Conservation (phyloP, 2,888 invertebrate genomes). For the Anoplius nigerrimus region DNA sequence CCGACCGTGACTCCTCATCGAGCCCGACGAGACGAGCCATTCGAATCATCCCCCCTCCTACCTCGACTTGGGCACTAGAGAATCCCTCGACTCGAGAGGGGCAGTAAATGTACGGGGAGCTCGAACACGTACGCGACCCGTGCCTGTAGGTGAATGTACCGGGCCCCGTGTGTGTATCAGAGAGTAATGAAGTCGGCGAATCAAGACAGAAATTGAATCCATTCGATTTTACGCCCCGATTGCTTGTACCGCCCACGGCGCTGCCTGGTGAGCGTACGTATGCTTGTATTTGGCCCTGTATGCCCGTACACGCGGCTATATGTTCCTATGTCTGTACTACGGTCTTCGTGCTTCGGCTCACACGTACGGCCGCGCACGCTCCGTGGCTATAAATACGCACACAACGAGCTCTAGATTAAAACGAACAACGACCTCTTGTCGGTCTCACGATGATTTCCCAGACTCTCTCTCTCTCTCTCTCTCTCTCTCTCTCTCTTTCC, state of each 20-base stretch:
- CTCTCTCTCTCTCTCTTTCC: no score
- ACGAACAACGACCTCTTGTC: no score
- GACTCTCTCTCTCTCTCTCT: no score
- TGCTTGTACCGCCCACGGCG: conserved; percentile 39
- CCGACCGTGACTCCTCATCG: conserved; percentile 41
- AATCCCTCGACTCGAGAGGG: conserved; percentile 30
- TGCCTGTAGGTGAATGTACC: conserved; percentile 21
- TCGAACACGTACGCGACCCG: conserved; percentile 26
- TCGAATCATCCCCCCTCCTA: conserved; percentile 22
- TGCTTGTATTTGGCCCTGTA: no score
- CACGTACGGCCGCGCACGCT: no score
- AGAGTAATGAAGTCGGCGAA: conserved; percentile 64
- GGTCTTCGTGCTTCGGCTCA: no score
- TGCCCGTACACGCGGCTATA: no score
- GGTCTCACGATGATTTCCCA: no score
- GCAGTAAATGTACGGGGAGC: conserved; percentile 41
- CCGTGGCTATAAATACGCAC: no score
- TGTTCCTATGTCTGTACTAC: no score
- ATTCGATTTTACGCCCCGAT: conserved; percentile 67
- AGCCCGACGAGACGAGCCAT: conserved; percentile 33
- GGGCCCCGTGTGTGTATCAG: conserved; percentile 24
- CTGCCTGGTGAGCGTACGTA: no score
- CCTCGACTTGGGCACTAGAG: conserved; percentile 34
- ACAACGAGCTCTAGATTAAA: no score
- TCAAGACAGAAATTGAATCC: conserved; percentile 68